These are phyloP conservation scores for Gryllus longicercus DNA, from an alignment of 2,888 invertebrate genomes.

Conservation along the genomic window DNA sequence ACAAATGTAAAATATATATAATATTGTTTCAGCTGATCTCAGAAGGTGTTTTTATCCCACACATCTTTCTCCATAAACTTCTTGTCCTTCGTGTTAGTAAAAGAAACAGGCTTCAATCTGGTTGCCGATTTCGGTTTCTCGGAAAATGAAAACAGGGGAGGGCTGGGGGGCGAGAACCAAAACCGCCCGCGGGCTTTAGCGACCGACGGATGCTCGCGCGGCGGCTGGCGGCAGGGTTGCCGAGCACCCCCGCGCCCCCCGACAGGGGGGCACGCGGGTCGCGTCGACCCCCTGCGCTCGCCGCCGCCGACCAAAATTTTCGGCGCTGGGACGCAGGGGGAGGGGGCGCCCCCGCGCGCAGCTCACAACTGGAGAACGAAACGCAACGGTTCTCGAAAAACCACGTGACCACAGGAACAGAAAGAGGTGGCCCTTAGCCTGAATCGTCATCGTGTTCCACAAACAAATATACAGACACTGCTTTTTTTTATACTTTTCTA, in stretches of 20 bases:
- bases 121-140: not conserved
- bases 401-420: too few species aligned
- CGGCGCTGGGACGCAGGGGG: too few species aligned
- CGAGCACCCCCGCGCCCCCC: not conserved
- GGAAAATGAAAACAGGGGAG: constrained; percentile 4
- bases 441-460: too few species aligned
- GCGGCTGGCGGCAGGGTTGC: not conserved
- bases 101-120: constrained; percentile 1
- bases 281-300: too few species aligned
- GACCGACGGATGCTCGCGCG: not conserved
- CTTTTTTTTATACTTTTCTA: not conserved
- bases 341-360: too few species aligned
- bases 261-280: too few species aligned
- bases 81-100: constrained; percentile 17
- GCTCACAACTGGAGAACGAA: too few species aligned
- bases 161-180: not conserved
- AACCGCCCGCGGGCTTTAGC: not conserved
- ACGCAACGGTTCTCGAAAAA: too few species aligned
- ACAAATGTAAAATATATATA: constrained; percentile 37
- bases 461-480: too few species aligned
- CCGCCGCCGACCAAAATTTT: too few species aligned
- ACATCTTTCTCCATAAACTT: constrained; percentile 17
- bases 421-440: too few species aligned
- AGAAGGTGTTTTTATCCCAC: constrained; percentile 28
- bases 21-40: constrained; percentile 33